Percentiles rank a stretch among this genome's conserved stretches.
These are phyloP conservation scores for Sardina pilchardus DNA, from an alignment of 2,113 vertebrate genomes.

Conservation along the genomic window DNA sequence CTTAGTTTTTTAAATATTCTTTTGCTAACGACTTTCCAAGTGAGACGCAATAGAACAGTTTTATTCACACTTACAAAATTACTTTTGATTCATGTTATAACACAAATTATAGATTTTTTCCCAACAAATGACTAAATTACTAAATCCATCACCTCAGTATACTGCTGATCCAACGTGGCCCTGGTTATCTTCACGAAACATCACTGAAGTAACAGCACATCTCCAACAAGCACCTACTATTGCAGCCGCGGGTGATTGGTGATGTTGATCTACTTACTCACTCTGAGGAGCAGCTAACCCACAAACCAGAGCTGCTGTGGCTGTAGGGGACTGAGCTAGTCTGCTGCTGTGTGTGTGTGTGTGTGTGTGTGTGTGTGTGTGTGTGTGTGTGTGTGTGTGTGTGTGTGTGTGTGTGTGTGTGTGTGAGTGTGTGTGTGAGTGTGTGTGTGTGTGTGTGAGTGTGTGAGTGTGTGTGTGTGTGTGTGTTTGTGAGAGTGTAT, in stretches of 20 bases:
- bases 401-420: no score
- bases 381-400: no score
- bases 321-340: background rate
- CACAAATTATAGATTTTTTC: no score
- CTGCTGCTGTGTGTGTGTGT: background rate
- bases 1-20: background rate
- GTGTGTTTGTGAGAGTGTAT: no score
- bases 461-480: no score
- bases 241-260: background rate
- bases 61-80: background rate
- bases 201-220: background rate
- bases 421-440: no score
- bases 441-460: no score
- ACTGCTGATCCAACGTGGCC: background rate
- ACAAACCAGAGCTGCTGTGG: background rate
- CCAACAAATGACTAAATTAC: background rate
- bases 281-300: background rate
- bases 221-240: background rate
- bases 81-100: no score
- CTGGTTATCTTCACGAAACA: no score
- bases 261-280: background rate
- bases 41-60: background rate
- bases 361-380: no score
- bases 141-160: background rate
- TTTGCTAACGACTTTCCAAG: background rate